These are phyloP conservation scores for Scatophagus argus DNA, from an alignment of 2,113 vertebrate species.

Conservation along the genomic window DNA sequence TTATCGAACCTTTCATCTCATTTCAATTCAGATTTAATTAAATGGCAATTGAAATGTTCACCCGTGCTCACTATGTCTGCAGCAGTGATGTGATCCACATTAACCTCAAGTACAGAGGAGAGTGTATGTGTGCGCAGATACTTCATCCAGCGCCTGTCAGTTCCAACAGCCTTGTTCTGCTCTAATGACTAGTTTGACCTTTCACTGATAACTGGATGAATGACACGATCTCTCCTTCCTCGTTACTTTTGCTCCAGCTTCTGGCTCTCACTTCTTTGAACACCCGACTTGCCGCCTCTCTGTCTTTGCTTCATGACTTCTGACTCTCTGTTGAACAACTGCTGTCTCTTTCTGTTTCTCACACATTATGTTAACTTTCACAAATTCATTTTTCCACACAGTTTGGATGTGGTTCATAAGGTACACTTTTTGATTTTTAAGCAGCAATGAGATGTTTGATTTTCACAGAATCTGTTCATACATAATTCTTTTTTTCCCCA, in stretches of 20 bases:
- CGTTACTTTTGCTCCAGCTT: slow-evolving; percentile 36
- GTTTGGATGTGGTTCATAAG: not conserved
- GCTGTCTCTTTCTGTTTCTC: not conserved
- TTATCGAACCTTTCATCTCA: slow-evolving; percentile 1
- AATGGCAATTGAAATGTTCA: slow-evolving; percentile 42
- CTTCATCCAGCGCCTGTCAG: slow-evolving; percentile 47
- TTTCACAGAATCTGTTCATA: slow-evolving; percentile 8
- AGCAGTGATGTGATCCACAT: slow-evolving; percentile 35
- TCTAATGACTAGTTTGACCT: slow-evolving; percentile 77
- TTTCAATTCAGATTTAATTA: slow-evolving; percentile 47
- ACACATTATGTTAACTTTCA: not conserved
- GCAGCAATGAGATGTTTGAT: slow-evolving; percentile 5
- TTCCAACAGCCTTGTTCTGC: slow-evolving; percentile 41
- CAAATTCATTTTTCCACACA: not conserved
- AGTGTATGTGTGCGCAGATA: not conserved
- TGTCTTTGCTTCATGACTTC: not conserved
- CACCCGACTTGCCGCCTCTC: slow-evolving; percentile 10
- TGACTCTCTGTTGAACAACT: not conserved
- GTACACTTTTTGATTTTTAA: not conserved
- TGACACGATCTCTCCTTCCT: slow-evolving; percentile 55
- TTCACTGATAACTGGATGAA: slow-evolving; percentile 71
- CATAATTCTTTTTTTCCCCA: not conserved
- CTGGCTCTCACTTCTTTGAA: slow-evolving; percentile 51
- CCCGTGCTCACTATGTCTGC: slow-evolving; percentile 13
- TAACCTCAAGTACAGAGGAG: slow-evolving; percentile 49